Base-by-base conservation (phyloP, 35 echinoderm and acorn worm genomes). In the Diadema setosum region DNA sequence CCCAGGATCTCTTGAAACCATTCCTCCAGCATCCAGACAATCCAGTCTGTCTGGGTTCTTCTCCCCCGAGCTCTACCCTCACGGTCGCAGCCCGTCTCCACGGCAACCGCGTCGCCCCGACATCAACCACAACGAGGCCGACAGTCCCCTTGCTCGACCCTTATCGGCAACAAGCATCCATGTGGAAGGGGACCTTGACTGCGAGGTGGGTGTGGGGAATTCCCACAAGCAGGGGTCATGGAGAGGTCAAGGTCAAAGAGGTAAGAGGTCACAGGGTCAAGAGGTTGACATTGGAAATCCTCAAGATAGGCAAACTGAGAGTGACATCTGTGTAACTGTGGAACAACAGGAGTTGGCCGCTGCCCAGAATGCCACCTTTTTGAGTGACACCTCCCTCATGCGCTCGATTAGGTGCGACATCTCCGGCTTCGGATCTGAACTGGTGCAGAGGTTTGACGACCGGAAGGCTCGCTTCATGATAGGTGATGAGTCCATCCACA, bases 41-140 rank as follows among this genome's bases (percentile, higher is more conserved):
- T 58, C 56, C 15, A 18, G 29, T 24, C 29, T 49, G 34, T 39
- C 43, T 34, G 26, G 2, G 6, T 59, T 84, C 20, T 50, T 93
- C 7, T 83, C 87, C 23, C 91, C 95, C 40, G 95, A 97, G 61
- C 90, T 97, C 5, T 82, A 40, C 30, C 88, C 57, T 23, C 87
- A 91, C 8, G 89, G 65, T 9, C 76, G 30, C 39, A 67, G 91
- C 5, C 82, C 91, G 9, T 93, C 94, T 34, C 91, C 95, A 42
- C 75, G 80, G 21, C 80, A 65, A 48, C 90, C 86, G 33, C 82
- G 84, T 37, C 69, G 12, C 82, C 76, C 37, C 42, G 85, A 75
- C 35, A 37, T 59, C 39, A 67, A 83, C 41, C 52, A 59, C 34
- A 90, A 61, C n/a, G 52, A 90, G 16, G 56, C 67, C 9, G 21